Evolutionary conservation across 2,797 vertebrate genomes (phyloP).

Genomic region (Macropus fuliginosus): DNA sequence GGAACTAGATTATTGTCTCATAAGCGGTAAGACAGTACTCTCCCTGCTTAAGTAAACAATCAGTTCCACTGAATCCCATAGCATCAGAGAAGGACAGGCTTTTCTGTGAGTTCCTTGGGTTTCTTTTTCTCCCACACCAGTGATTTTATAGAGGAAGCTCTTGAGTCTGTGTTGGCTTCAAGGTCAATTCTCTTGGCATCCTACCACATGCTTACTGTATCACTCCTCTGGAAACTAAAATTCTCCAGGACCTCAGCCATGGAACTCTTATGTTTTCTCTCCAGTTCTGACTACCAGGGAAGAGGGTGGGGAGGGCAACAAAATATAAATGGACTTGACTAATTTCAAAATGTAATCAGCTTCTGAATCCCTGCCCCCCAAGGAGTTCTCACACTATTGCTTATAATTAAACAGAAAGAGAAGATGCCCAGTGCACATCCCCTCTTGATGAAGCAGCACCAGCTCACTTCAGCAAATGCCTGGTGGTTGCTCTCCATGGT

Average conservation of each 20-base stretch:
- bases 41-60: not conserved
- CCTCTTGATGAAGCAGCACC: not conserved
- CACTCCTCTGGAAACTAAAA: not conserved
- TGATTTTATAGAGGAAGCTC: not conserved
- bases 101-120: not conserved
- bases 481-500: not conserved
- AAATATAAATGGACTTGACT: not conserved
- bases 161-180: not conserved
- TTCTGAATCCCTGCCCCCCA: slow-evolving; percentile 24
- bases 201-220: not conserved
- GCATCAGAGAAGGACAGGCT: not conserved
- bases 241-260: not conserved
- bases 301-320: not conserved
- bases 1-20: not conserved
- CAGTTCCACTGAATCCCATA: not conserved
- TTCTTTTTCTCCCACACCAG: not conserved
- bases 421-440: not conserved
- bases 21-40: not conserved
- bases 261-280: not conserved
- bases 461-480: not conserved
- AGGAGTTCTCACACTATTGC: not conserved
- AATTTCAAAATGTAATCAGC: slow-evolving; percentile 50
- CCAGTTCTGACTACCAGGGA: not conserved
- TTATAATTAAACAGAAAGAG: slow-evolving; percentile 39
- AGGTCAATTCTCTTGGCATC: not conserved